Base-by-base conservation (phyloP, 2,113 vertebrate species). In the Grantiella picta region DNA sequence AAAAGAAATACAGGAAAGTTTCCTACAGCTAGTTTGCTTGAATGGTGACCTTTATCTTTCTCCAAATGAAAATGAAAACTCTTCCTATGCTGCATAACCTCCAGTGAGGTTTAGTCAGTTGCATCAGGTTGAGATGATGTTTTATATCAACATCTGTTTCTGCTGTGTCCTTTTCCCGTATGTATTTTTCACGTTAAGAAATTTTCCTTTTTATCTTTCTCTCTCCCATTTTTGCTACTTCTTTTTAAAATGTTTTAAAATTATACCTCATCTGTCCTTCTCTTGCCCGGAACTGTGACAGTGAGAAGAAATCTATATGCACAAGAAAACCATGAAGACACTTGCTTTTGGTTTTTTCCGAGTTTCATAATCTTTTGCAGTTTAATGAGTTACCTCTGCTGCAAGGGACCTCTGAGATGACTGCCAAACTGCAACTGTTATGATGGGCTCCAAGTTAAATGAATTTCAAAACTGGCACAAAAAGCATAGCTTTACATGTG, bases 61-160 rank as follows among this genome's bases (percentile, higher is more conserved):
- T 93, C 95, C 95, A 96, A 92, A 88, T 90, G 93, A 95, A 96
- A 95, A 91, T 66, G 71, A 95, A 91, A 96, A 92, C 75, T 89
- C 75, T 92, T 94, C 87, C 79, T 93, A 88, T 10, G 3, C 85
- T 91, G 42, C 23, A 15, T 88, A 85, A 93, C 87, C 87, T 95
- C 82, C 92, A 49, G 31, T 83, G 80, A 86, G 68, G 40, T 90
- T 96, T 79, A 80, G 54, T 61, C 35, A 47, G 52, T 93, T 95
- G 64, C 57, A 81, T 86, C 72, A 92, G 40, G 38, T 83, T 70
- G 88, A 95, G 75, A 61, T 7, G 7, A 92, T 87, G 63, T 88
- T 93, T 64, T 77, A 44, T 66, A 93, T 88, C 71, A 84, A 86
- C 89, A 94, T 96, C 82, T 94, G 71, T 86, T 96, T 95, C 71